These are phyloP conservation scores for Microcaecilia unicolor DNA, from an alignment of 2,797 vertebrate genomes.

Conservation along the genomic window DNA sequence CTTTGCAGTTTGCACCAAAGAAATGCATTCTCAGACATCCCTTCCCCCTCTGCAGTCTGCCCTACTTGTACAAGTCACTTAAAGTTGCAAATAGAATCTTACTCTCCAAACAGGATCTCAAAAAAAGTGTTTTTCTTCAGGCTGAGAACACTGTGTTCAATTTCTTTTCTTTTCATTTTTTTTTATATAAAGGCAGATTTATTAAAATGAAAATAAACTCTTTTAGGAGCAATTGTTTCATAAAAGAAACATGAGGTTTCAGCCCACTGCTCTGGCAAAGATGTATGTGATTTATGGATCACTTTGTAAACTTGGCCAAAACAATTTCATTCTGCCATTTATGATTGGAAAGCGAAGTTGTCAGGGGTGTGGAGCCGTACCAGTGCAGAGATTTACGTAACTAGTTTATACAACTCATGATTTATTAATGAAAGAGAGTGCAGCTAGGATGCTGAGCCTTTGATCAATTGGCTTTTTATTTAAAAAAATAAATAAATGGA, in stretches of 20 bases:
- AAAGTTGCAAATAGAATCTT: constrained; percentile 39
- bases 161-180: no score
- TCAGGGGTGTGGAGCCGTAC: constrained; percentile 23
- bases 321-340: constrained; percentile 32
- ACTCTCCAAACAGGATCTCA: constrained; percentile 26
- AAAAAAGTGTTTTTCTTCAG: constrained; percentile 23
- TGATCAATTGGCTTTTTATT: constrained; percentile 39
- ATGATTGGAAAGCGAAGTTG: constrained; percentile 27
- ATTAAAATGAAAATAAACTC: constrained; percentile 38
- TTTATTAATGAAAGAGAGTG: constrained; percentile 34
- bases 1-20: no score
- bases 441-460: constrained; percentile 42
- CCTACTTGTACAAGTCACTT: constrained; percentile 10
- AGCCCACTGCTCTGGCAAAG: constrained; percentile 40
- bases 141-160: constrained; percentile 30
- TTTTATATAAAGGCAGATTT: constrained; percentile 35
- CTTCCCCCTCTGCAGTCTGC: background rate
- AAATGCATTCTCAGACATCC: constrained; percentile 2
- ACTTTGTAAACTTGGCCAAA: constrained; percentile 40
- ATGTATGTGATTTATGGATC: constrained; percentile 42
- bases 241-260: constrained; percentile 49
- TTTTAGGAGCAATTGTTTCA: constrained; percentile 47
- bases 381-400: constrained; percentile 37
- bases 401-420: constrained; percentile 46
- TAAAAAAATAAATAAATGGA: constrained; percentile 33